Evolutionary conservation across 2,797 vertebrate genomes (phyloP).

Genomic region (Sebastes umbrosus): DNA sequence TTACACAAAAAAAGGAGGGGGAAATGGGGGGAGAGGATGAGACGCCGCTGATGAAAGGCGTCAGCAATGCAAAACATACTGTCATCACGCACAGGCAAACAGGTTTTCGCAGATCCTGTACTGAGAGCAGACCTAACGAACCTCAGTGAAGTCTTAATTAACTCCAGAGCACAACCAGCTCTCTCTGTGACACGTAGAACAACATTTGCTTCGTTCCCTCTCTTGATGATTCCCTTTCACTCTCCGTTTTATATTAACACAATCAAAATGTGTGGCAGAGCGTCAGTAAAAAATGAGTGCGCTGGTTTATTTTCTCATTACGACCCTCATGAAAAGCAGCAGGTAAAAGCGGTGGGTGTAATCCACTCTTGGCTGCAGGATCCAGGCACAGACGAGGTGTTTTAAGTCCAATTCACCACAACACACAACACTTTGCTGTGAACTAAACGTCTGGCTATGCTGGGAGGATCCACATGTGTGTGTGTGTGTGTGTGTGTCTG

Average conservation of each 20-base stretch:
- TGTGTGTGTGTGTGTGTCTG: background rate
- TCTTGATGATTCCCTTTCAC: conserved; percentile 37
- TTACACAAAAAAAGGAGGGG: conserved; percentile 22
- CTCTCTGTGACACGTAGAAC: conserved; percentile 62
- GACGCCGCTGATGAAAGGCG: conserved; percentile 55
- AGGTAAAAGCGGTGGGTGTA: conserved; percentile 53
- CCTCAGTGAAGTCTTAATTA: conserved; percentile 66
- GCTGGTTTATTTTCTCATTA: conserved; percentile 70
- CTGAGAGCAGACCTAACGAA: conserved; percentile 50
- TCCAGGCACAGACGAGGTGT: conserved; percentile 42
- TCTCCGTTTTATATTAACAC: conserved; percentile 50
- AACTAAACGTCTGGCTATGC: conserved; percentile 63
- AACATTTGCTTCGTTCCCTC: conserved; percentile 54
- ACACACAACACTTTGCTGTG: conserved; percentile 35
- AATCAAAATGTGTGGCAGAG: conserved; percentile 53
- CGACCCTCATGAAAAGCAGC: conserved; percentile 64
- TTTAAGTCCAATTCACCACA: conserved; percentile 45
- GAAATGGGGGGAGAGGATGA: background rate
- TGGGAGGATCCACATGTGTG: background rate
- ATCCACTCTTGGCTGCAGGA: conserved; percentile 42
- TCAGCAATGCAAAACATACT: conserved; percentile 53
- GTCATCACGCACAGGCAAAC: conserved; percentile 46
- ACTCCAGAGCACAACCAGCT: conserved; percentile 64
- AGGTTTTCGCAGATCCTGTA: conserved; percentile 28
- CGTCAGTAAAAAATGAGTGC: conserved; percentile 30